phyloP scores from a whole-genome alignment of 2,113 vertebrate species.

The Noctilio leporinus region DNA sequence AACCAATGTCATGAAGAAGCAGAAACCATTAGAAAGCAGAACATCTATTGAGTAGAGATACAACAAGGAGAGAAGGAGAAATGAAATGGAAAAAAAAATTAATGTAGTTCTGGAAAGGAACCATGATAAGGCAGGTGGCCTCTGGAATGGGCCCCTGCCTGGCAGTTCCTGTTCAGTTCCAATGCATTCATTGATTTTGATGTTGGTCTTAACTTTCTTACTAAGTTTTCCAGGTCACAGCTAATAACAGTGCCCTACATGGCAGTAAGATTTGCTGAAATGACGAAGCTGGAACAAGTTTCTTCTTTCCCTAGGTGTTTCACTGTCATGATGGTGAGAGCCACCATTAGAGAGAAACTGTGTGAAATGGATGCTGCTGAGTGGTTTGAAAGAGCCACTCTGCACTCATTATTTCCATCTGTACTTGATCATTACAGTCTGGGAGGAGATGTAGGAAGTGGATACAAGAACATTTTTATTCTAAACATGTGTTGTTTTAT shows the following conservation, averaged over 20 bases:
- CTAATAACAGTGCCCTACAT: neutral
- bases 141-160: neutral
- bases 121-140: neutral
- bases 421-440: neutral
- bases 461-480: neutral
- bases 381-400: neutral
- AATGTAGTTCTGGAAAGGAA: neutral
- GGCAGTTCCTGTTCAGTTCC: neutral
- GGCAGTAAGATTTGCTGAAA: neutral
- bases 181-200: neutral
- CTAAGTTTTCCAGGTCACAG: neutral
- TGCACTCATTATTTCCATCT: neutral
- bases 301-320: conserved; percentile 14
- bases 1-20: neutral
- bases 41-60: neutral
- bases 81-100: neutral
- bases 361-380: neutral
- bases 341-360: neutral
- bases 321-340: neutral
- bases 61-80: neutral
- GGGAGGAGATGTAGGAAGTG: neutral
- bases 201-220: neutral
- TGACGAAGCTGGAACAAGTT: neutral
- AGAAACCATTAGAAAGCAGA: neutral
- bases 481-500: neutral